Percentiles rank a stretch among this genome's conserved stretches.
phyloP scores from a whole-genome alignment of 2,113 vertebrate species.

The Crotalus tigris region DNA sequence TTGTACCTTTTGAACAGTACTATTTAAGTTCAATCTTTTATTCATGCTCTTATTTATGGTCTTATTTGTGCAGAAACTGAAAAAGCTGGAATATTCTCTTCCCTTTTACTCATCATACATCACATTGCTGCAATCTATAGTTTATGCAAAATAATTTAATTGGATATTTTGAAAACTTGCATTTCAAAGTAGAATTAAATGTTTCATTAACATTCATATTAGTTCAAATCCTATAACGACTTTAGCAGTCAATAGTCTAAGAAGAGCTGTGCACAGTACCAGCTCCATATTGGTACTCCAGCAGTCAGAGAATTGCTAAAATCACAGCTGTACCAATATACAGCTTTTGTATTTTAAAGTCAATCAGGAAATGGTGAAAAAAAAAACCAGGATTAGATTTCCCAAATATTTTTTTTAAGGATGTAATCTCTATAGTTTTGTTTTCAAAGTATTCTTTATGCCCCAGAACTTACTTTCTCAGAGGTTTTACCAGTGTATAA shows the following conservation, averaged over 20 bases:
- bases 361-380: neutral
- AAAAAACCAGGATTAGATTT: neutral
- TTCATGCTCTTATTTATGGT: neutral
- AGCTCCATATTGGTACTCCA: too few relatives aligned
- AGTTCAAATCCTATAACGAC: neutral
- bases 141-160: neutral
- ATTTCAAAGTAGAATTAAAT: neutral
- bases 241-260: neutral
- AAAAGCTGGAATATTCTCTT: neutral
- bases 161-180: neutral
- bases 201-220: neutral
- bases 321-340: rapidly evolving
- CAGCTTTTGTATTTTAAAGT: neutral
- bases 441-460: neutral
- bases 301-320: neutral
- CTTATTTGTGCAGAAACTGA: neutral
- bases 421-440: neutral
- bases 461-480: neutral
- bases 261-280: neutral
- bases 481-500: too few relatives aligned
- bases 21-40: neutral
- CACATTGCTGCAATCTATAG: neutral
- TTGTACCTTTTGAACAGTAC: neutral
- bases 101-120: neutral
- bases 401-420: neutral